Percentiles rank a stretch among this genome's conserved stretches.
Conservation (phyloP, 2,888 invertebrate genomes). For the Trachelus stipa region DNA sequence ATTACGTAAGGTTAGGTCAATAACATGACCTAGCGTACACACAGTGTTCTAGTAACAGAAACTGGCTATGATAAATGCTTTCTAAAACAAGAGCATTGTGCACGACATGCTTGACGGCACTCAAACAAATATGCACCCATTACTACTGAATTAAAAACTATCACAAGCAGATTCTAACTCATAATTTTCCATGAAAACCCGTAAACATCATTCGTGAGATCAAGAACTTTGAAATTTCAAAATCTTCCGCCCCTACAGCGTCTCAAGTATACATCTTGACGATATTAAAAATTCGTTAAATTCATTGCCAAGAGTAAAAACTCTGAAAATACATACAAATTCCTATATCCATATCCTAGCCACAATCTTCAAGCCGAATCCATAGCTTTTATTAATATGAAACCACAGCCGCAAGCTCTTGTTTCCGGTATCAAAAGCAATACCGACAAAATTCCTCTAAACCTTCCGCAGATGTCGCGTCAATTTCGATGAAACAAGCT, state of each 20-base stretch:
- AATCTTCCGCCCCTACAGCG: not conserved
- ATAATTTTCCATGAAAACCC: not conserved
- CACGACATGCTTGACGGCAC: not conserved
- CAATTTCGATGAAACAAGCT: not conserved
- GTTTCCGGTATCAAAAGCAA: not conserved
- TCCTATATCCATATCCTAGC: not conserved
- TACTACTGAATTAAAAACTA: not conserved
- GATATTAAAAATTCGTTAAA: not conserved
- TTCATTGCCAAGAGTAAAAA: too few species aligned
- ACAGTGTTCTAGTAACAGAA: not conserved
- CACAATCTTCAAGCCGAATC: not conserved
- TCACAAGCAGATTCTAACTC: not conserved
- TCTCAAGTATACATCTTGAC: not conserved
- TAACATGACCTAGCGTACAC: not conserved
- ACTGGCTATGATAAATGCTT: not conserved
- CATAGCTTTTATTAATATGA: not conserved
- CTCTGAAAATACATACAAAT: too few species aligned
- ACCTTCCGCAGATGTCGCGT: not conserved
- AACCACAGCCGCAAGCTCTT: not conserved
- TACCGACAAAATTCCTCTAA: not conserved
- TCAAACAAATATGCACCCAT: not conserved
- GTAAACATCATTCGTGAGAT: not conserved
- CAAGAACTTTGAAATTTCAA: not conserved
- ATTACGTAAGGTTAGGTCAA: not conserved
- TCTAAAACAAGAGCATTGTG: not conserved